Conservation (phyloP, 1,140 invertebrate species). For the Drosophila parvula region DNA sequence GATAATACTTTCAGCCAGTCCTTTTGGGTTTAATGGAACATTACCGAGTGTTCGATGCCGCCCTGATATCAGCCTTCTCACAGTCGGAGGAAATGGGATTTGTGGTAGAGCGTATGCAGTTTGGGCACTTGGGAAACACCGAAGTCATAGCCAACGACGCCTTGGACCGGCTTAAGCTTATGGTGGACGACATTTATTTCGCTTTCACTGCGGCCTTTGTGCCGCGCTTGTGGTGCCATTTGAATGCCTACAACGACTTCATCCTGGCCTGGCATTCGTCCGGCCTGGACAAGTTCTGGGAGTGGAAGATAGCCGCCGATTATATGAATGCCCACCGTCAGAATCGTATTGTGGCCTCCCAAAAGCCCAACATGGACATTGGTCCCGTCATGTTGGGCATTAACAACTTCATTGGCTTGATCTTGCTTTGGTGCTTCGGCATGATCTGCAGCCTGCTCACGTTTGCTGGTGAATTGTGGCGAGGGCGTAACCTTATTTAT, state of each 20-base stretch:
- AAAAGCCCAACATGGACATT: constrained; percentile 52
- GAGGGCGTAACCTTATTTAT: not conserved
- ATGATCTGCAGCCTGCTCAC: constrained; percentile 61
- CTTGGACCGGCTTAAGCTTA: constrained; percentile 64
- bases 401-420: constrained; percentile 67
- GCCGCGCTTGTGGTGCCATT: constrained; percentile 66
- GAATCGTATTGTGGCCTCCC: constrained; percentile 65
- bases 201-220: constrained; percentile 58
- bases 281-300: constrained; percentile 75
- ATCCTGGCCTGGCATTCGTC: constrained; percentile 69
- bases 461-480: constrained; percentile 60
- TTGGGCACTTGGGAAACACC: constrained; percentile 70
- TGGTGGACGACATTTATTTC: constrained; percentile 77
- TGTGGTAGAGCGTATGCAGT: constrained; percentile 69
- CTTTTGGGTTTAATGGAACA: constrained; percentile 48
- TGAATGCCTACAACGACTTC: constrained; percentile 60
- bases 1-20: constrained; percentile 45
- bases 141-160: constrained; percentile 65
- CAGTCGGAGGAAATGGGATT: constrained; percentile 74
- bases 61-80: constrained; percentile 44
- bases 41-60: constrained; percentile 45
- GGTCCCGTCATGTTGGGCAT: constrained; percentile 72
- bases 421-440: constrained; percentile 71
- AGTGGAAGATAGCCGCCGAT: constrained; percentile 69
- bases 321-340: constrained; percentile 70